Base-by-base conservation (phyloP, 2,888 invertebrate species). In the Sinohyriopsis cumingii region DNA sequence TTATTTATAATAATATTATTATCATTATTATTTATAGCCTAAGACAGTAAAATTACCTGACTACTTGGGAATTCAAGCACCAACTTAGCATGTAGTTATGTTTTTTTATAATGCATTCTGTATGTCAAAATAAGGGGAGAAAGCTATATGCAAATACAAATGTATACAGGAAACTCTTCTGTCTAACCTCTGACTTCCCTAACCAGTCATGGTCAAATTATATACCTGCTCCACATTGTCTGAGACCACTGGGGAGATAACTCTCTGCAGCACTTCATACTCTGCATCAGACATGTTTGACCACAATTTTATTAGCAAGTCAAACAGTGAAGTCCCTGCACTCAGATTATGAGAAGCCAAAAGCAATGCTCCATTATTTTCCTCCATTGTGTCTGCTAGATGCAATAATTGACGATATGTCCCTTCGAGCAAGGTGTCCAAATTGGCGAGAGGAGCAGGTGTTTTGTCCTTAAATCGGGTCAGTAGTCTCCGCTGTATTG, bases 391-490 rank as follows among this genome's bases (percentile, higher is more conserved):
- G 54, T 90, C 89, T 19, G 88, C 87, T 62, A 90, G 67, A 63
- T 80, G 82, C 66, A 80, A 70, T 61, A 78, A 63, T 85, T 94
- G 93, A 73, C 91, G 88, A 84, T 94, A 93, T 0, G 95, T 94
- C 73, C 94, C 94, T 72, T 93, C 93, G 84, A 95, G 91, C 9
- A 95, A 90, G 63, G 93, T 93, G 87, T 95, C 94, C 65, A 96
- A 90, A 69, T 94, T 93, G 61, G 93, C 92, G 73, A 96, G 91
- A 59, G 95, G 93, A 2, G 93, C 92, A 0, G 95, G 94, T 66
- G 94, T 95, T 85, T 94, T 93, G 71, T 95, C 95, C 79, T 95
- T 94, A 85, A 94, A 94, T 86, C 94, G 94, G 3, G 94, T 93
- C 73, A 96, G 91, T 56, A 96, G 91, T 75, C 94, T 91, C 86